phyloP scores from a whole-genome alignment of 2,113 vertebrate genomes.

The Urocolius indicus region DNA sequence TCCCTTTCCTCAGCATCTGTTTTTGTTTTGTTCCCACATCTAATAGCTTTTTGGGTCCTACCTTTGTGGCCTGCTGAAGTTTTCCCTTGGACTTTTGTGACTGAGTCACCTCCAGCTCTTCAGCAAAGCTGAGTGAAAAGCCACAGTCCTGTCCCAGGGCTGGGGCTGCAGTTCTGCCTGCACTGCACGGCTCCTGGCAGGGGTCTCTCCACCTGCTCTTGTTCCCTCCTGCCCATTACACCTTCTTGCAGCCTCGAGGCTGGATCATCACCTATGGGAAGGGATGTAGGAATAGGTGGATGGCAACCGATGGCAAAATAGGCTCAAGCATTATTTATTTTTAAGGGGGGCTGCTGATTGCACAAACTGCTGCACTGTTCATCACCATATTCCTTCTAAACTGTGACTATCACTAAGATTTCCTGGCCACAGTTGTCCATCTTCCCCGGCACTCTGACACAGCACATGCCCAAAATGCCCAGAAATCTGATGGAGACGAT shows the following conservation, averaged over 20 bases:
- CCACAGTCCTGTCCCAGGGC: neutral
- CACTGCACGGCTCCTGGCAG: neutral
- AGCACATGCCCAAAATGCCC: neutral
- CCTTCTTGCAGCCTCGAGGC: neutral
- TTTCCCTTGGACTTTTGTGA: neutral
- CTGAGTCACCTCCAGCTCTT: neutral
- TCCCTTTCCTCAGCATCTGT: neutral
- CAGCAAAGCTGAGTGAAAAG: neutral
- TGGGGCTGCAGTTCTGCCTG: neutral
- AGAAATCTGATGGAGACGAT: neutral
- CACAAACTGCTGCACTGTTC: neutral
- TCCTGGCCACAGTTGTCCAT: fast-evolving
- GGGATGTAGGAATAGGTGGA: neutral
- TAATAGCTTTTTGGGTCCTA: neutral
- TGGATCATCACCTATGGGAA: neutral
- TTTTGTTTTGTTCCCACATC: neutral
- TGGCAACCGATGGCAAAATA: neutral
- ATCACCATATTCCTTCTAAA: fast-evolving
- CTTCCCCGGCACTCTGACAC: neutral
- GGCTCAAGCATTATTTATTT: neutral
- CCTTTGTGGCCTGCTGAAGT: neutral
- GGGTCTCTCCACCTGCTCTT: neutral
- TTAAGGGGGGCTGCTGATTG: neutral
- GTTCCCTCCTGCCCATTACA: neutral
- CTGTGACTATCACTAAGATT: neutral